Percentiles rank a stretch among this genome's conserved stretches.
These are phyloP conservation scores for Brienomyrus longianalis DNA, from an alignment of 2,113 vertebrate species.

Conservation along the genomic window DNA sequence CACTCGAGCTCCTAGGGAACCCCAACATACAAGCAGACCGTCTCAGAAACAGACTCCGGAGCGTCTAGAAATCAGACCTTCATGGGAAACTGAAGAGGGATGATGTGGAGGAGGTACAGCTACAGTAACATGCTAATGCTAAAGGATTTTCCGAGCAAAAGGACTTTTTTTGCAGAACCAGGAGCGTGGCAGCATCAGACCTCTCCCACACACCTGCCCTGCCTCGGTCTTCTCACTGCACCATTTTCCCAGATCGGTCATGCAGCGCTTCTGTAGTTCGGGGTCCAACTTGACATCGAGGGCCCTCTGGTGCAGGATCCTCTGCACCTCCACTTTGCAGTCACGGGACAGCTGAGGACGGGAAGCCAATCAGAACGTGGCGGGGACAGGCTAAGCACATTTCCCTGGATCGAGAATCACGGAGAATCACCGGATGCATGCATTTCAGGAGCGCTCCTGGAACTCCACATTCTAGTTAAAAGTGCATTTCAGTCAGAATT, in stretches of 20 bases:
- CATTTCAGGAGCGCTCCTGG: not conserved
- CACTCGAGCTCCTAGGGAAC: constrained; percentile 83
- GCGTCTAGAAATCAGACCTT: not conserved
- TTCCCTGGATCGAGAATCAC: not conserved
- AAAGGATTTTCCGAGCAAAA: not conserved
- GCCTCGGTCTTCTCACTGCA: constrained; percentile 91
- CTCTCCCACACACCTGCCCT: constrained; percentile 64
- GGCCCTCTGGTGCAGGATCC: constrained; percentile 91
- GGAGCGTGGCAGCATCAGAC: not conserved
- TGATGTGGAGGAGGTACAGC: not conserved
- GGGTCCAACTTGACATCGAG: constrained; percentile 94
- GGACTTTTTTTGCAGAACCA: not conserved
- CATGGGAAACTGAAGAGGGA: not conserved
- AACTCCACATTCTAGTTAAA: not conserved
- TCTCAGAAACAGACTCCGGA: not conserved
- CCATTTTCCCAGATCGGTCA: constrained; percentile 93
- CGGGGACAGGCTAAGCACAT: not conserved
- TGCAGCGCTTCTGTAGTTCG: constrained; percentile 84
- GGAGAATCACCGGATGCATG: not conserved
- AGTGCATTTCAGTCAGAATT: not conserved
- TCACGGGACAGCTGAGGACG: constrained; percentile 77
- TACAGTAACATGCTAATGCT: not conserved
- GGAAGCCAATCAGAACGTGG: not conserved
- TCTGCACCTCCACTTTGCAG: constrained; percentile 88
- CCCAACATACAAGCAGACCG: not conserved